These are phyloP conservation scores for Crypturellus tataupa DNA, from an alignment of 2,797 vertebrate genomes.

Conservation along the genomic window DNA sequence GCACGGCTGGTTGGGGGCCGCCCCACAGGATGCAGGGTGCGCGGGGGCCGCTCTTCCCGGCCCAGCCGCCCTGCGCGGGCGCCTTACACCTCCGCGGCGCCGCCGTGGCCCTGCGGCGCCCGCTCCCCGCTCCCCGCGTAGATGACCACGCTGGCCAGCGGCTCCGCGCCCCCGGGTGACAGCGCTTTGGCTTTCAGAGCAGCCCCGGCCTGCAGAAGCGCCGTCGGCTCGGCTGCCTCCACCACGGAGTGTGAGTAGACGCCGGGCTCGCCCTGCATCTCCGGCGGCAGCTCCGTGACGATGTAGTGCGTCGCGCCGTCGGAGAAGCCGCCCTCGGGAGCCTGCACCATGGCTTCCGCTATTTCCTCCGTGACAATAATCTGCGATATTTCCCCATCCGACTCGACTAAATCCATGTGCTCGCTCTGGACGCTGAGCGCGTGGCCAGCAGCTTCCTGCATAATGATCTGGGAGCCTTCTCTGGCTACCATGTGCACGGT, in stretches of 20 bases:
- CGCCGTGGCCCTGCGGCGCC: too few species aligned
- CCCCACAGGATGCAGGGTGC: too few species aligned
- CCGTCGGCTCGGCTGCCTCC: slow-evolving; percentile 69
- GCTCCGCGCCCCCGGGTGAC: slow-evolving; percentile 66
- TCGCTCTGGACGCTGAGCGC: slow-evolving; percentile 73
- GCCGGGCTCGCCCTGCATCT: slow-evolving; percentile 83
- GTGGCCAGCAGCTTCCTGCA: slow-evolving; percentile 81
- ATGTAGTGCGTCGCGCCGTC: slow-evolving; percentile 92
- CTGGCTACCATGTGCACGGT: slow-evolving; percentile 85
- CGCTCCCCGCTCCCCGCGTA: slow-evolving; percentile 83
- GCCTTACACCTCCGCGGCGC: too few species aligned
- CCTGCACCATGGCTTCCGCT: slow-evolving; percentile 83
- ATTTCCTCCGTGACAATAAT: slow-evolving; percentile 86
- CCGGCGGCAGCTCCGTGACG: slow-evolving; percentile 92
- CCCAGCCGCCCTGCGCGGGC: too few species aligned
- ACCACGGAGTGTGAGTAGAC: slow-evolving; percentile 84
- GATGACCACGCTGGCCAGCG: slow-evolving; percentile 87
- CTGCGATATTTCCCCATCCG: slow-evolving; percentile 81
- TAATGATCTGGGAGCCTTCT: slow-evolving; percentile 83
- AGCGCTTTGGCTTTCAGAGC: slow-evolving; percentile 43
- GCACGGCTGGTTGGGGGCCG: too few species aligned
- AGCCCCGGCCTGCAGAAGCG: slow-evolving; percentile 73
- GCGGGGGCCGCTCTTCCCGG: too few species aligned
- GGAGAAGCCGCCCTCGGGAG: slow-evolving; percentile 69
- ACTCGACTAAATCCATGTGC: slow-evolving; percentile 78